Evolutionary conservation across 2,113 vertebrate species (phyloP).

Genomic region (Tor tambroides): DNA sequence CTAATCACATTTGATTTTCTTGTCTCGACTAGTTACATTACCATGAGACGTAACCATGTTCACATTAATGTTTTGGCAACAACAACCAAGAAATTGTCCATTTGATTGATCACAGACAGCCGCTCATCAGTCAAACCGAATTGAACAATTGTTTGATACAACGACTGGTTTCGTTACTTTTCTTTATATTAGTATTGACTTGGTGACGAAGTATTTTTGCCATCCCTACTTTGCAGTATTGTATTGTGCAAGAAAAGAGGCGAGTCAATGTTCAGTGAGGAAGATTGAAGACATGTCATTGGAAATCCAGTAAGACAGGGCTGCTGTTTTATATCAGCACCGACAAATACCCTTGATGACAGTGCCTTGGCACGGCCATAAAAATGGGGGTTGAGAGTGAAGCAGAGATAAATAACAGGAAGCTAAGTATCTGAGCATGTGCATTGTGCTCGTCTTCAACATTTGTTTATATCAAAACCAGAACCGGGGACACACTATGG

Average conservation of each 20-base stretch:
- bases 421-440: conserved; percentile 11
- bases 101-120: background rate
- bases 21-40: background rate
- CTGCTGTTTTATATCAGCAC: conserved; percentile 23
- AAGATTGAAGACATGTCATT: conserved; percentile 15
- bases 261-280: background rate
- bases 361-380: conserved; percentile 29
- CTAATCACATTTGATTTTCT: background rate
- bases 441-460: conserved; percentile 24
- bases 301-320: conserved; percentile 26
- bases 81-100: background rate
- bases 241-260: background rate
- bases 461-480: conserved; percentile 33
- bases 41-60: background rate
- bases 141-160: no score
- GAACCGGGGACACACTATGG: background rate
- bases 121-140: background rate
- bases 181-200: conserved; percentile 3
- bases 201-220: background rate
- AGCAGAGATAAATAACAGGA: conserved; percentile 3
- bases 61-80: background rate
- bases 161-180: background rate
- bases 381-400: conserved; percentile 20
- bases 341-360: conserved; percentile 39
- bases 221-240: background rate